Conservation (phyloP, 2,797 vertebrate species). For the Acanthurus leucopareius region DNA sequence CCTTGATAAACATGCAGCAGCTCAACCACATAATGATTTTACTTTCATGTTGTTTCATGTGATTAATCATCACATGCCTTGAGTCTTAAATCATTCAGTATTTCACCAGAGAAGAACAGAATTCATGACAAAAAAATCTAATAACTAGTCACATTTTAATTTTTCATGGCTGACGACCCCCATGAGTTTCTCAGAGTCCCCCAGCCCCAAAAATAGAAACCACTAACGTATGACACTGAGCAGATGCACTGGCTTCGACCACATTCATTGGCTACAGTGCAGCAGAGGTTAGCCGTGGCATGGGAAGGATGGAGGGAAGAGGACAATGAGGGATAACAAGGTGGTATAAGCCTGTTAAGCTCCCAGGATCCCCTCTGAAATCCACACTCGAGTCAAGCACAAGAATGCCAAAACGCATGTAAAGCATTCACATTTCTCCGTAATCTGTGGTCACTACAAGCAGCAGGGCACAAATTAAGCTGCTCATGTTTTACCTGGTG, state of each 20-base stretch:
- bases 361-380: slow-evolving; percentile 62
- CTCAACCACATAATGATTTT: neutral
- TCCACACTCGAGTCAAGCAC: slow-evolving; percentile 56
- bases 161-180: neutral
- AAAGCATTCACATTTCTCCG: slow-evolving; percentile 50
- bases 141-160: neutral
- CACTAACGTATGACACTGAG: slow-evolving; percentile 8
- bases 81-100: neutral
- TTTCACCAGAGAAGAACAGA: slow-evolving; percentile 12
- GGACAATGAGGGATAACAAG: slow-evolving; percentile 70
- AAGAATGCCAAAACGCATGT: slow-evolving; percentile 64
- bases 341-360: slow-evolving; percentile 75
- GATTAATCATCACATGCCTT: neutral
- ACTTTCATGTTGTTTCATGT: neutral
- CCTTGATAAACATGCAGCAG: slow-evolving; percentile 7
- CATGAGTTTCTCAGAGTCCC: neutral
- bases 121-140: neutral
- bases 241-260: slow-evolving; percentile 25
- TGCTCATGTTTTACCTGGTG: neutral
- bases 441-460: slow-evolving; percentile 54
- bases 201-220: slow-evolving; percentile 1
- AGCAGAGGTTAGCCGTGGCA: slow-evolving; percentile 33
- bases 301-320: slow-evolving; percentile 50
- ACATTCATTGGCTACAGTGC: slow-evolving; percentile 26
- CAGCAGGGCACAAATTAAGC: slow-evolving; percentile 28